Base-by-base conservation (phyloP, 1,140 invertebrate genomes). In the Hyphantria cunea region DNA sequence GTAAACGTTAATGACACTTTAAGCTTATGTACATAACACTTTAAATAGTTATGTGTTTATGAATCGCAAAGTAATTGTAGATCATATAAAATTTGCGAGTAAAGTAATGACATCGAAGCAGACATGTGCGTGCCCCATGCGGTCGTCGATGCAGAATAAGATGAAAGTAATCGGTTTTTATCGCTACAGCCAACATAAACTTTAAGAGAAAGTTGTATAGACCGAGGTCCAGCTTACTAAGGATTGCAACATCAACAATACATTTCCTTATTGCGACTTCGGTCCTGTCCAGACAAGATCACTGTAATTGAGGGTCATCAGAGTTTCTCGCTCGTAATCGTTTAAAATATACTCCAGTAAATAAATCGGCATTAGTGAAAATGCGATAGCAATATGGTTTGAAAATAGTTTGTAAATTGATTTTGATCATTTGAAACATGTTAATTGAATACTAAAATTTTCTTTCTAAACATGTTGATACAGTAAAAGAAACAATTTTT, bases 81-180 rank as follows among this genome's bases (percentile, higher is more conserved):
- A 1, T 44, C 6, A 3, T 12, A 0, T 25, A 9, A 14, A 7
- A 25, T 14, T 6, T 44, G 13, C 11, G n/a, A 42, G 10, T 14
- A 56, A 25, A 37, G 34, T 11, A 37, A 56, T 47, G 39, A 14
- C 33, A 31, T 37, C 33, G 41, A 33, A 13, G 41, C 10, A 31
- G 25, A 33, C 13, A 25, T 45, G 53, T 34, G 31, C 32, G 37
- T 41, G n/a, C n/a, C n/a, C n/a, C n/a, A n/a, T n/a, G 55, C 15
- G 34, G 17, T 9, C 47, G 32, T 33, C 59, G 48, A 63, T 64
- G 68, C 56, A 68, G 66, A 64, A 52, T 60, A 64, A 79, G 74
- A 81, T 71, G 78, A 79, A 82, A 79, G 78, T 72, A 70, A 67
- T 69, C 67, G 55, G 12, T 15, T n/a, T n/a, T 55, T 44, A 44